Conservation (phyloP, 2,113 vertebrate genomes). For the Podiceps cristatus region DNA sequence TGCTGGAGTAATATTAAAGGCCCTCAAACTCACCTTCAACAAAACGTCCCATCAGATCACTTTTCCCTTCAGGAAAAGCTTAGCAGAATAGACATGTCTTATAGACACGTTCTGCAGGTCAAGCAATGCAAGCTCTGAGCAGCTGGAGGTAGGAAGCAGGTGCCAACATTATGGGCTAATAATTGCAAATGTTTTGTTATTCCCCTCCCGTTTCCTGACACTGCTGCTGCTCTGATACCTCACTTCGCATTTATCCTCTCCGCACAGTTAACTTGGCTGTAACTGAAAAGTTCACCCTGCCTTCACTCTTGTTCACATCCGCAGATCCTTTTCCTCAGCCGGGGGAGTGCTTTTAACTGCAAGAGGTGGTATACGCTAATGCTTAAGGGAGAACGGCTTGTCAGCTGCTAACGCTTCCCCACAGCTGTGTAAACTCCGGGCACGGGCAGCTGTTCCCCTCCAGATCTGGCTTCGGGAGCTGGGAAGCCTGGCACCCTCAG, state of each 20-base stretch:
- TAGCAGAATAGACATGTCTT: neutral
- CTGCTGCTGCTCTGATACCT: neutral
- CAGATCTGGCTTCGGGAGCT: neutral
- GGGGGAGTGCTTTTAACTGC: neutral
- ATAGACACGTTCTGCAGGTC: neutral
- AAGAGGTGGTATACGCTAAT: neutral
- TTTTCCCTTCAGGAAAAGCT: neutral
- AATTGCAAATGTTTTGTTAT: neutral
- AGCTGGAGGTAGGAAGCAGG: neutral
- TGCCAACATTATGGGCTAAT: neutral
- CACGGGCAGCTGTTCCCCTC: slow-evolving; percentile 48
- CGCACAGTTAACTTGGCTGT: neutral
- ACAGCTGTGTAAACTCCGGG: slow-evolving; percentile 60
- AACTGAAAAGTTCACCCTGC: neutral
- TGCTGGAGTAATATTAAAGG: neutral
- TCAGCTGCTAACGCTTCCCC: slow-evolving; percentile 59
- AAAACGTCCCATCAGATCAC: neutral
- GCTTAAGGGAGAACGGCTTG: neutral
- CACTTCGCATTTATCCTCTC: neutral
- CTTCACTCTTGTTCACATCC: neutral
- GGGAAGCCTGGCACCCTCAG: slow-evolving; percentile 39
- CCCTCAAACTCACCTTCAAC: neutral
- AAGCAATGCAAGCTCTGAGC: neutral
- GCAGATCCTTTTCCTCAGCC: neutral
- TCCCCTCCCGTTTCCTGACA: neutral